A percentile compares a stretch with the other conserved stretches of the same genome.
These are phyloP conservation scores for Trichogramma evanescens DNA, from an alignment of 2,888 invertebrate genomes.

Conservation along the genomic window DNA sequence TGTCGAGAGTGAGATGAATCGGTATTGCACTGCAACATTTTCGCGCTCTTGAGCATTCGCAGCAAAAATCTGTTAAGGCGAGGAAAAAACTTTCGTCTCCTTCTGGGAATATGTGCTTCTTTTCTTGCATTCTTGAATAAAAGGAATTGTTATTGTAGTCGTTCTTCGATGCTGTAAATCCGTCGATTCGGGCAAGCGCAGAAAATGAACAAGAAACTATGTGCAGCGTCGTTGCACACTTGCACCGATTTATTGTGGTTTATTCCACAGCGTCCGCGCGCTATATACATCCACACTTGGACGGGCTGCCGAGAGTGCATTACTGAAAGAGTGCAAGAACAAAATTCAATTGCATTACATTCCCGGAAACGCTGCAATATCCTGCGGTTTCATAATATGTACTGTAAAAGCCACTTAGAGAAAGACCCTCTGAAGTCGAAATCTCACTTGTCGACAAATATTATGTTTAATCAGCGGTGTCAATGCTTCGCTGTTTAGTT, in stretches of 20 bases:
- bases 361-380: conserved; percentile 10
- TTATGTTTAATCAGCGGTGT: too few relatives aligned
- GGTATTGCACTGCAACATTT: too few relatives aligned
- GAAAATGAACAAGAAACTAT: background rate
- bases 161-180: background rate
- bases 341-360: conserved; percentile 19
- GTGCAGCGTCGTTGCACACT: too few relatives aligned
- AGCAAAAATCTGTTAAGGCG: background rate
- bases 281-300: too few relatives aligned
- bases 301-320: too few relatives aligned
- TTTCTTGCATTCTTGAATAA: conserved; percentile 6
- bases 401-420: background rate
- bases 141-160: conserved; percentile 1
- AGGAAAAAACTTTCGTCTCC: background rate
- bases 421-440: too few relatives aligned
- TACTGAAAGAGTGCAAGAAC: conserved; percentile 1
- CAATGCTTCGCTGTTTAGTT: too few relatives aligned
- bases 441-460: too few relatives aligned
- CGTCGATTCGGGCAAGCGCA: background rate
- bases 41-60: background rate
- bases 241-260: too few relatives aligned
- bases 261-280: too few relatives aligned
- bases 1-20: too few relatives aligned
- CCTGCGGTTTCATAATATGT: conserved; percentile 16
- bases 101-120: conserved; percentile 6